Evolutionary conservation across 2,797 vertebrate genomes (phyloP).

Genomic region (Acipenser oxyrinchus): DNA sequence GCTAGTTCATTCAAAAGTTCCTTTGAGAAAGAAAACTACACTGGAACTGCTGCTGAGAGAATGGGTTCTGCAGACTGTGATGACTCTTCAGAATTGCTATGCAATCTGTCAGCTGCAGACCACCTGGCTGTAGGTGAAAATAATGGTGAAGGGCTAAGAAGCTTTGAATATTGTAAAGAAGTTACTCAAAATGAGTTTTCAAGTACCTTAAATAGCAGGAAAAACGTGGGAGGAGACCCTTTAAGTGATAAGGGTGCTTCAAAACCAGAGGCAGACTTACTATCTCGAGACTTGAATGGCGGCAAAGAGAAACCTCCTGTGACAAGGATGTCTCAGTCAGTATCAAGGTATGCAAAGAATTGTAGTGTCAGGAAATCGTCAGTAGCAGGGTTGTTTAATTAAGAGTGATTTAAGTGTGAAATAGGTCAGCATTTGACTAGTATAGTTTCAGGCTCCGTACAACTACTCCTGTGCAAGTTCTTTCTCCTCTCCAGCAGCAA

Average conservation of each 20-base stretch:
- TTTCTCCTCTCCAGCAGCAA: too few species aligned
- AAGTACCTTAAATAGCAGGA: constrained; percentile 35
- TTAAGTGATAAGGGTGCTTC: constrained; percentile 49
- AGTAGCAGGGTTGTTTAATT: too few species aligned
- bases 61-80: constrained; percentile 29
- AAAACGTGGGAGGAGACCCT: constrained; percentile 31
- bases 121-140: constrained; percentile 28
- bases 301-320: constrained; percentile 59
- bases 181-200: constrained; percentile 41
- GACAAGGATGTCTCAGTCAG: constrained; percentile 65
- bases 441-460: too few species aligned
- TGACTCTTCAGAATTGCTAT: too few species aligned
- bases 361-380: neutral
- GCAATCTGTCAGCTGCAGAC: constrained; percentile 18
- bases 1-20: constrained; percentile 51
- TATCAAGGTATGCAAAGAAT: constrained; percentile 56
- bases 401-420: too few species aligned
- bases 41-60: constrained; percentile 38
- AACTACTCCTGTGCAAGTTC: too few species aligned
- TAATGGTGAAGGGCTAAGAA: constrained; percentile 17
- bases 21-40: constrained; percentile 42
- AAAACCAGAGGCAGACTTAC: constrained; percentile 45
- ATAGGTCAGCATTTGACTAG: too few species aligned
- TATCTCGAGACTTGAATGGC: constrained; percentile 51
- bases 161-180: constrained; percentile 35